phyloP scores from a whole-genome alignment of 2,113 vertebrate genomes.

The Solenodon paradoxus region DNA sequence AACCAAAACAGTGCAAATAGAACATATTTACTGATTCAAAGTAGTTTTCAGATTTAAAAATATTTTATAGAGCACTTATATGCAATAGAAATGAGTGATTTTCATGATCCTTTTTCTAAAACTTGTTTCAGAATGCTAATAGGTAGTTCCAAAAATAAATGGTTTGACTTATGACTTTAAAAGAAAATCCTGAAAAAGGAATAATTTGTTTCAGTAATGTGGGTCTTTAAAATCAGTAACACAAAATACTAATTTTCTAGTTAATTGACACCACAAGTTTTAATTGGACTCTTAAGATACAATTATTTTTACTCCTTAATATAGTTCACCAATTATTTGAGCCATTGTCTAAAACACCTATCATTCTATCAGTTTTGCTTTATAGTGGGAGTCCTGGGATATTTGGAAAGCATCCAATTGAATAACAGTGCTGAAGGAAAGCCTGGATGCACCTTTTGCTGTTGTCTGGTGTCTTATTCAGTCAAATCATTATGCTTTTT shows the following conservation, averaged over 20 bases:
- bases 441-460: constrained; percentile 87
- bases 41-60: constrained; percentile 79
- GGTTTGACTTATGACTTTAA: constrained; percentile 57
- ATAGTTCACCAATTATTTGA: not conserved
- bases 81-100: constrained; percentile 66
- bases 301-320: constrained; percentile 11
- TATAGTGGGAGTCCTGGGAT: constrained; percentile 4
- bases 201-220: constrained; percentile 52
- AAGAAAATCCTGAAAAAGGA: constrained; percentile 62
- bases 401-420: constrained; percentile 65
- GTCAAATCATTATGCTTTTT: constrained; percentile 84
- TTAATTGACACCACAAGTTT: constrained; percentile 45
- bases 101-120: constrained; percentile 73
- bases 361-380: constrained; percentile 55
- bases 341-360: constrained; percentile 52
- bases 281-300: constrained; percentile 52
- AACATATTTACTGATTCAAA: constrained; percentile 62
- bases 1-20: constrained; percentile 74
- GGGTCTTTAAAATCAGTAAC: constrained; percentile 64
- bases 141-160: constrained; percentile 65
- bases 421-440: constrained; percentile 84
- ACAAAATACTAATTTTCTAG: constrained; percentile 59
- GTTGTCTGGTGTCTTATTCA: constrained; percentile 85
- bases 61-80: constrained; percentile 77
- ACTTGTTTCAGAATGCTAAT: constrained; percentile 51